Conservation (phyloP, 2,113 vertebrate genomes). For the Strix aluco region DNA sequence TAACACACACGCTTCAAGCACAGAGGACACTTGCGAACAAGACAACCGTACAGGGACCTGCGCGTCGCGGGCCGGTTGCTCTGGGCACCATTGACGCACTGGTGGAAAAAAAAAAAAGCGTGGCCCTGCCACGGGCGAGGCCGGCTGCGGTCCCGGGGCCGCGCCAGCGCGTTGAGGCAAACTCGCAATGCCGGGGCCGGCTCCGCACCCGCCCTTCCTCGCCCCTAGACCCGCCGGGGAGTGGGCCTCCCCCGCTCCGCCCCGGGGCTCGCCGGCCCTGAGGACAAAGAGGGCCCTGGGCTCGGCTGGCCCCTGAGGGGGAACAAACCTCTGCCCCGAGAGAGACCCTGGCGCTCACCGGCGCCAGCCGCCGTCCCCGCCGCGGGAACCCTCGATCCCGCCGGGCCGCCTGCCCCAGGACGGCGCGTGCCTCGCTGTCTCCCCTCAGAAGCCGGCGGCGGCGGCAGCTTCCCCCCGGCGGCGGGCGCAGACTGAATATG, state of each 20-base stretch:
- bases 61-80: neutral
- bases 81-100: neutral
- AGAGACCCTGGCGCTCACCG: neutral
- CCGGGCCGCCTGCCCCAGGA: neutral
- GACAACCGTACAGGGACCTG: accelerated
- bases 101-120: accelerated
- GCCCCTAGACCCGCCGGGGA: too few species aligned
- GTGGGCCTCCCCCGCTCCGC: too few species aligned
- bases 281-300: too few species aligned
- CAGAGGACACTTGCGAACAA: accelerated
- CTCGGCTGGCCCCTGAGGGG: neutral
- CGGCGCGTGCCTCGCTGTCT: neutral
- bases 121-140: accelerated
- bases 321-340: too few species aligned
- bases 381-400: neutral
- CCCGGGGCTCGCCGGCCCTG: neutral
- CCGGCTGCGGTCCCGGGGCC: neutral
- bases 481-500: neutral
- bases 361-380: neutral
- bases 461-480: too few species aligned
- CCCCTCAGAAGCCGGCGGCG: accelerated
- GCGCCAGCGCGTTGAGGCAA: neutral
- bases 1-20: accelerated
- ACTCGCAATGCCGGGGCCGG: accelerated
- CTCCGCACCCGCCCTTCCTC: neutral